Conservation (phyloP, 2,113 vertebrate species). For the Pholis gunnellus region DNA sequence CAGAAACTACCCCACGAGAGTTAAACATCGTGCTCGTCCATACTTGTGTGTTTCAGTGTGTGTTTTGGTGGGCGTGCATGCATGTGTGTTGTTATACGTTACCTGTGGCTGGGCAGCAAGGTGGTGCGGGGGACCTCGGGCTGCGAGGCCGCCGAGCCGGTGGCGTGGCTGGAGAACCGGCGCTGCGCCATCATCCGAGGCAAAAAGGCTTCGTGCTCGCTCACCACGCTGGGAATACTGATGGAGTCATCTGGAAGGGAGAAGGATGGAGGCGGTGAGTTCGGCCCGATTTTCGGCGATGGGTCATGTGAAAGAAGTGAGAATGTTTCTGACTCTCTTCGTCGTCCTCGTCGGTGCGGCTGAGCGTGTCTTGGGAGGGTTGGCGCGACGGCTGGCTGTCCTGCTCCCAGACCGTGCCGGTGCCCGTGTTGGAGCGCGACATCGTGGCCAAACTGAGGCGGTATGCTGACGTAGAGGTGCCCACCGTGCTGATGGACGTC, state of each 20-base stretch:
- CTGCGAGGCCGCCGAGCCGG: conserved; percentile 89
- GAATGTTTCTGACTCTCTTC: conserved; percentile 91
- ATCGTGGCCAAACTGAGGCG: conserved; percentile 98
- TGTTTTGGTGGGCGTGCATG: not conserved
- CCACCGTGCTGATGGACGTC: conserved; percentile 97
- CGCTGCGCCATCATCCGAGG: conserved; percentile 91
- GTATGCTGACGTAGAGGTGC: conserved; percentile 96
- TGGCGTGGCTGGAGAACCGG: conserved; percentile 96
- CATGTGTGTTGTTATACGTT: conserved; percentile 32
- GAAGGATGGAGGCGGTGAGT: not conserved
- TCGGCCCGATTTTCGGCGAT: not conserved
- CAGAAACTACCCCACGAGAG: not conserved
- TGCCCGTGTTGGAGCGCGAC: conserved; percentile 99
- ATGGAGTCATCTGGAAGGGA: conserved; percentile 91
- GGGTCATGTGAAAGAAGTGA: not conserved
- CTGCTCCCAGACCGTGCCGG: conserved; percentile 98
- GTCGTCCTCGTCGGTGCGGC: conserved; percentile 97
- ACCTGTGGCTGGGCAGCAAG: conserved; percentile 99
- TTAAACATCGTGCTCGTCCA: not conserved
- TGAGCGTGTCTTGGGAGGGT: conserved; percentile 97
- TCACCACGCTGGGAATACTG: conserved; percentile 99
- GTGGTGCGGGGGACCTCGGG: conserved; percentile 86
- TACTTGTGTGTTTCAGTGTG: not conserved
- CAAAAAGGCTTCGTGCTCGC: conserved; percentile 96
- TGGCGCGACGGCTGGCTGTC: conserved; percentile 97